These are phyloP conservation scores for Bovichtus diacanthus DNA, from an alignment of 2,797 vertebrate genomes.

Conservation along the genomic window DNA sequence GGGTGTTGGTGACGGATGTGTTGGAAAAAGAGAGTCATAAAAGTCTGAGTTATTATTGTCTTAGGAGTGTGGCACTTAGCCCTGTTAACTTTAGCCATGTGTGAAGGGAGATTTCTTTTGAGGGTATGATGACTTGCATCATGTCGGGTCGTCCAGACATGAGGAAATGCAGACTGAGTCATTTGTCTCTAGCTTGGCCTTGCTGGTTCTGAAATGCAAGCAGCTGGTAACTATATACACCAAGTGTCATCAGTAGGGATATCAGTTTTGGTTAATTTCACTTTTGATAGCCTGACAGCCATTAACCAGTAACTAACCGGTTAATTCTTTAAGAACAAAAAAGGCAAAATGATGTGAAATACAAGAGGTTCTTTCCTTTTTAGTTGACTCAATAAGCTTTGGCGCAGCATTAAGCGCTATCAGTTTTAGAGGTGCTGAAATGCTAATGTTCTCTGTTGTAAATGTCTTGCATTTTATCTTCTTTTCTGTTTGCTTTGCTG, in stretches of 20 bases:
- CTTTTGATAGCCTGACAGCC: too few relatives aligned
- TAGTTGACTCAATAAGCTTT: too few relatives aligned
- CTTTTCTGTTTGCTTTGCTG: too few relatives aligned
- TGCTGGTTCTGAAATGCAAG: constrained; percentile 28
- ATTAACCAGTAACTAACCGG: too few relatives aligned
- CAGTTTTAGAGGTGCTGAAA: too few relatives aligned
- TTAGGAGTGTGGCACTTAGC: constrained; percentile 20
- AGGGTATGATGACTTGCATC: constrained; percentile 42
- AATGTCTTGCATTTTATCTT: too few relatives aligned
- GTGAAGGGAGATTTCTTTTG: constrained; percentile 25
- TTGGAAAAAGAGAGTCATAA: constrained; percentile 46
- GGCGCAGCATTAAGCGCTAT: too few relatives aligned
- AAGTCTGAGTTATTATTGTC: constrained; percentile 55
- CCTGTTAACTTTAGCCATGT: constrained; percentile 38
- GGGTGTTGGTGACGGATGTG: constrained; percentile 22
- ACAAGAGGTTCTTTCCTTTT: too few relatives aligned
- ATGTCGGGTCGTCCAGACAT: constrained; percentile 26
- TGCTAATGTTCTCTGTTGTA: too few relatives aligned
- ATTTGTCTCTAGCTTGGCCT: constrained; percentile 28
- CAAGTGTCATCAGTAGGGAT: neutral
- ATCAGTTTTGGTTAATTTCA: too few relatives aligned
- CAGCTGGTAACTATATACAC: neutral
- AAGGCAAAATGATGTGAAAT: too few relatives aligned
- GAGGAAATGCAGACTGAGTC: constrained; percentile 49
- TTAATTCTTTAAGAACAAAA: too few relatives aligned